A percentile compares a stretch with the other conserved stretches of the same genome.
Evolutionary conservation across 2,113 vertebrate species (phyloP).

Genomic region (Nannobrachium achirus): DNA sequence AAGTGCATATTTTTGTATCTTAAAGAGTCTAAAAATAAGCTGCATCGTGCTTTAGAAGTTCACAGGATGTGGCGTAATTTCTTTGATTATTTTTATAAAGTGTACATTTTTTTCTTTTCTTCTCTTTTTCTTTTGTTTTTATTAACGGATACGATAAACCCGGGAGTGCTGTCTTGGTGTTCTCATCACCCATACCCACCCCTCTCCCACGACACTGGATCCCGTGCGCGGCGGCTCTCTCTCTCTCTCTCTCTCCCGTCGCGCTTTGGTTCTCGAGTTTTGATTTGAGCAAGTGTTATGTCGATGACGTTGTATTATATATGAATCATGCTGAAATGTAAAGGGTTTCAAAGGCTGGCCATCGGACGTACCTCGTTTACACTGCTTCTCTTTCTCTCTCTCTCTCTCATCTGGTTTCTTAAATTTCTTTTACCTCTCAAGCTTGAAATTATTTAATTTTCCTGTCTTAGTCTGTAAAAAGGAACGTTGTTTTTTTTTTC

Average conservation of each 20-base stretch:
- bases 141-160: slow-evolving; percentile 87
- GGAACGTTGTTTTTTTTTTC: slow-evolving; percentile 82
- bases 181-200: slow-evolving; percentile 52
- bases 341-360: slow-evolving; percentile 76
- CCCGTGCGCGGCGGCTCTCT: slow-evolving; percentile 80
- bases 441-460: slow-evolving; percentile 99
- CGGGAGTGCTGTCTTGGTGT: slow-evolving; percentile 87
- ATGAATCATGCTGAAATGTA: no score
- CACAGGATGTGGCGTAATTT: slow-evolving; percentile 82
- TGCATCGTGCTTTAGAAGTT: slow-evolving; percentile 85
- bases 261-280: slow-evolving; percentile 77
- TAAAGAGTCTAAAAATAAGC: slow-evolving; percentile 84
- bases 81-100: slow-evolving; percentile 88
- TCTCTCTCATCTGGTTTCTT: slow-evolving; percentile 78
- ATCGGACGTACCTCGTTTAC: slow-evolving; percentile 99
- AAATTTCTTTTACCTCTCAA: slow-evolving; percentile 82
- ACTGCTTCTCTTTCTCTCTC: slow-evolving; percentile 90
- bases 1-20: slow-evolving; percentile 97
- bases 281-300: slow-evolving; percentile 83
- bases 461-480: slow-evolving; percentile 91
- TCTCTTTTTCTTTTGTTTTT: slow-evolving; percentile 84
- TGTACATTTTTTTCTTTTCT: slow-evolving; percentile 80
- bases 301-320: no score
- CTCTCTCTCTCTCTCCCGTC: slow-evolving; percentile 53
- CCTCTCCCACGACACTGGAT: slow-evolving; percentile 90